phyloP scores from a whole-genome alignment of 35 echinoderm and acorn worm species.

The Strongylocentrotus purpuratus region DNA sequence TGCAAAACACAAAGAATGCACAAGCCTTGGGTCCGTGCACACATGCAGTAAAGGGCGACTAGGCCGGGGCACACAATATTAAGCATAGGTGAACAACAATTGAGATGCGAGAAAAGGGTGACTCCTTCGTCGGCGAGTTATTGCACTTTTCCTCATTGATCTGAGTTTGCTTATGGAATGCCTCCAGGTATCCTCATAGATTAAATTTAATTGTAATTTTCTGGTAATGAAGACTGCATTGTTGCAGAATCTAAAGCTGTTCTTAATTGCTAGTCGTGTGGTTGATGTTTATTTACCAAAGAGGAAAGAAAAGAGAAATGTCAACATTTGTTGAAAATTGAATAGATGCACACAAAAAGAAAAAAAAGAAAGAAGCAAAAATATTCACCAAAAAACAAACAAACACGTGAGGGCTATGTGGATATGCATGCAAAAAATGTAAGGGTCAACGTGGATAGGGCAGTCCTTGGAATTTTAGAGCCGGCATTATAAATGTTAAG shows the following conservation, averaged over 20 bases:
- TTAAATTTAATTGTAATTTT: not conserved
- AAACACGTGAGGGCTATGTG: not conserved
- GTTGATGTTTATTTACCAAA: no score
- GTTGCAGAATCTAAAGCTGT: no score
- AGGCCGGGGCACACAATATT: not conserved
- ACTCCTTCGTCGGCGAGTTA: not conserved
- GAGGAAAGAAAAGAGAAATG: not conserved
- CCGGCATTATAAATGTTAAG: no score
- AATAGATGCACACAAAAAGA: not conserved
- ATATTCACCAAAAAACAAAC: not conserved
- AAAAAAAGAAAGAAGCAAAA: not conserved
- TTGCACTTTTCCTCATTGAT: not conserved
- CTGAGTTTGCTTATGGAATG: not conserved
- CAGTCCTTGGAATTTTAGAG: no score
- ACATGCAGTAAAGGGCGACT: not conserved
- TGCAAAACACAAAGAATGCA: not conserved
- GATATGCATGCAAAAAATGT: not conserved
- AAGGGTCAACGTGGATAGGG: not conserved
- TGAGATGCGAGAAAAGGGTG: not conserved
- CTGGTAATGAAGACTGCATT: not conserved
- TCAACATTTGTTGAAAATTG: not conserved
- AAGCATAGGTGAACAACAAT: conserved; percentile 11
- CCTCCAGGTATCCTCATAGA: not conserved
- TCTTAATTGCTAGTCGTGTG: no score
- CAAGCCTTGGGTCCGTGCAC: not conserved